These are phyloP conservation scores for Calliphora vicina DNA, from an alignment of 1,140 invertebrate species.

Conservation along the genomic window DNA sequence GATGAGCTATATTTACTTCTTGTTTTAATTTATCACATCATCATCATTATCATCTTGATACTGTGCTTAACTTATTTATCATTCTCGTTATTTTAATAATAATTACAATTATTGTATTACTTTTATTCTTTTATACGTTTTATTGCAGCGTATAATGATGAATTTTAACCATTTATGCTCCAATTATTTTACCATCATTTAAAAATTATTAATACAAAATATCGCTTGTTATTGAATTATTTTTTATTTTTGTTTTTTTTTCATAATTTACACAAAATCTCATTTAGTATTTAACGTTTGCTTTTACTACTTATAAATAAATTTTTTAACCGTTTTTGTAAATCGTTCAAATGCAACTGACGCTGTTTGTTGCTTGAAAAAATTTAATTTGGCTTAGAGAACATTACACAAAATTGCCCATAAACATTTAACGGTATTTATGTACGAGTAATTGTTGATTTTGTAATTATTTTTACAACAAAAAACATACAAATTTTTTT, in stretches of 20 bases:
- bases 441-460: slow-evolving; percentile 9
- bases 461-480: slow-evolving; percentile 18
- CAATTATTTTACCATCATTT: slow-evolving; percentile 22
- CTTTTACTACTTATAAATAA: not conserved
- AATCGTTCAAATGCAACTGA: slow-evolving; percentile 32
- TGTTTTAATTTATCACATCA: too few species aligned
- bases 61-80: too few species aligned
- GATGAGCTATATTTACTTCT: too few species aligned
- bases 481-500: not conserved
- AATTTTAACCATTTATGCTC: not conserved
- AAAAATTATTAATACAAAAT: slow-evolving; percentile 12
- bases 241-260: not conserved
- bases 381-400: not conserved
- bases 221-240: not conserved
- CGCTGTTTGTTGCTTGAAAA: not conserved
- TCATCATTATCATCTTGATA: too few species aligned
- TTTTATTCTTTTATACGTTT: too few species aligned
- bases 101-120: too few species aligned
- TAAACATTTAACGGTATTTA: slow-evolving; percentile 27
- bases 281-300: too few species aligned
- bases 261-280: not conserved
- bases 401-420: slow-evolving; percentile 14
- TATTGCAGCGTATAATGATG: too few species aligned
- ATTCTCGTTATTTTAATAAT: too few species aligned
- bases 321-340: not conserved